Evolutionary conservation across 1,140 invertebrate species (phyloP), one percentile per base, ranked within the genome.

Genomic region (Bicyclus anynana): DNA sequence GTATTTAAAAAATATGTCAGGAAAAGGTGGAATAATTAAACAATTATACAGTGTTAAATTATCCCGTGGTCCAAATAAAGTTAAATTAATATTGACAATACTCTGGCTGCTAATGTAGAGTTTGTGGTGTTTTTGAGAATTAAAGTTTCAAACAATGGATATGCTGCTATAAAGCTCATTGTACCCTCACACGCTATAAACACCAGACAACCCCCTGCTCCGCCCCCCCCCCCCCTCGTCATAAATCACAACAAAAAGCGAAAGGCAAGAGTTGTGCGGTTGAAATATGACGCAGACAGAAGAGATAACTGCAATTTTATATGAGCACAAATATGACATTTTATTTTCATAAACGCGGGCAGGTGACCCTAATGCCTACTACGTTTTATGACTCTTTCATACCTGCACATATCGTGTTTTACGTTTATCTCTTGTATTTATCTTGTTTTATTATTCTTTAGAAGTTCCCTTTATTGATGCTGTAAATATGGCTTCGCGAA

Each of bases 321-420:
- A 40, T 17, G 37, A 17, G 17, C 5, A 57, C 33, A 23, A 57
- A 23, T 20, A 40, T 56, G 21, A 33, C 23, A 57, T 42, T 57
- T 57, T 50, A 57, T 51, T 50, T 44, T 51, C 33, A 50, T 51
- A 50, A n/a, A 33, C 12, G n/a, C 5, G 54, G 21, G 47, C 55
- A 49, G 48, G 55, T 58, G 55, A 58, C 38, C 37, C n/a, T 51
- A 51, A 58, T 49, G 37, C 47, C 38, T 44, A 47, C 35, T 57
- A 58, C 55, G 55, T 58, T 58, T 58, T 58, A 58, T 42, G 33
- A 29, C 55, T 18, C 26, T 50, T 44, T 44, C 55, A 51, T 50
- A 56, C 13, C 26, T 17, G 37, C 17, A 17, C 42, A 50, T 50
- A 50, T 42, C 54, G 26, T 57, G 46, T 18, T 58, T 51, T 51